Percentiles rank a stretch among this genome's conserved stretches.
phyloP scores from a whole-genome alignment of 2,888 invertebrate genomes.

The Himalopsyche japonica region DNA sequence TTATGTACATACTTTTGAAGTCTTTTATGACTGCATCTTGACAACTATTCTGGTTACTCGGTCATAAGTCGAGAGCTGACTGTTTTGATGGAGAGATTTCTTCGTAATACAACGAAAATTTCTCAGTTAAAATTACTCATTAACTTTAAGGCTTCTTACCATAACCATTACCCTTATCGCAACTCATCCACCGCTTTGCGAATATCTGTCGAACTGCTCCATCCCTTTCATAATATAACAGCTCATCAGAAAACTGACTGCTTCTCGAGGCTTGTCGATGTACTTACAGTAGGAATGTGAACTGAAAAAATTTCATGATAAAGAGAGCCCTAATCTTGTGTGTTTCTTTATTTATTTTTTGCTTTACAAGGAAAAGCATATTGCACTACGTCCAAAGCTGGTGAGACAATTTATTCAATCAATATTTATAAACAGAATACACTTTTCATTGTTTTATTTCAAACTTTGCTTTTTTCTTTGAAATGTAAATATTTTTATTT shows the following conservation, averaged over 20 bases:
- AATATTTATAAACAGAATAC: background rate
- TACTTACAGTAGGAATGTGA: background rate
- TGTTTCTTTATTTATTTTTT: conserved; percentile 31
- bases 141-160: background rate
- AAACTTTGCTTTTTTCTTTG: background rate
- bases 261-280: background rate
- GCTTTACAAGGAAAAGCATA: conserved; percentile 71
- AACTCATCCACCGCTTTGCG: background rate
- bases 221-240: background rate
- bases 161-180: background rate
- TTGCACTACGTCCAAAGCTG: conserved; percentile 85
- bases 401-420: conserved; percentile 60
- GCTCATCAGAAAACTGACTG: background rate
- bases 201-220: background rate
- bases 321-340: background rate
- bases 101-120: too few species aligned
- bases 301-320: background rate
- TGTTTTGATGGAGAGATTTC: too few species aligned
- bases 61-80: too few species aligned
- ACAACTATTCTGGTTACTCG: too few species aligned
- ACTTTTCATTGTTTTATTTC: background rate
- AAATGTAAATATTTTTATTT: background rate
- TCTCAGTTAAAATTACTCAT: too few species aligned
- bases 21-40: too few species aligned
- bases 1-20: too few species aligned